Evolutionary conservation across 2,888 invertebrate genomes (phyloP).

Genomic region (Apodemia zela): DNA sequence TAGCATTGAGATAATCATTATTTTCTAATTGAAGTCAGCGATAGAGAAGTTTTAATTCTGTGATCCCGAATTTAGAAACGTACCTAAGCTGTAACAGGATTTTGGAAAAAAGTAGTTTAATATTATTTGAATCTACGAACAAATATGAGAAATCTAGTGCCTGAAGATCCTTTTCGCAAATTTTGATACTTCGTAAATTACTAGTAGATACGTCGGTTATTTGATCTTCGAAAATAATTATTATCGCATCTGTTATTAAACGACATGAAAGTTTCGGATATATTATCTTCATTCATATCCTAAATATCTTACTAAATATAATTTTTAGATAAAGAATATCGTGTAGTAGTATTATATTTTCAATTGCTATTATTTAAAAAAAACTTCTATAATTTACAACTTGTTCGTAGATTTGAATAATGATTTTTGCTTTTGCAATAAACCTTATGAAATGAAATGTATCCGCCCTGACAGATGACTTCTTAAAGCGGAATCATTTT

Average conservation of each 20-base stretch:
- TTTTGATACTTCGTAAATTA: too few relatives aligned
- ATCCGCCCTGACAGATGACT: conserved; percentile 37
- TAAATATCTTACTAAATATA: too few relatives aligned
- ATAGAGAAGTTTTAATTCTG: conserved; percentile 32
- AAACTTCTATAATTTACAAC: background rate
- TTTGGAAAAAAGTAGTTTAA: background rate
- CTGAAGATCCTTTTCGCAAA: too few relatives aligned
- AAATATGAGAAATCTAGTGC: background rate
- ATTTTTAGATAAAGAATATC: too few relatives aligned
- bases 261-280: too few relatives aligned
- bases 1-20: conserved; percentile 29
- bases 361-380: too few relatives aligned
- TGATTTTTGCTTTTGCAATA: conserved; percentile 24
- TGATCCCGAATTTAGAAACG: conserved; percentile 36
- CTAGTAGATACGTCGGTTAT: too few relatives aligned
- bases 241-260: too few relatives aligned
- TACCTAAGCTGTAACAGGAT: conserved; percentile 23
- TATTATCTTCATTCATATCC: too few relatives aligned
- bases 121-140: conserved; percentile 1
- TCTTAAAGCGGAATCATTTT: conserved; percentile 35
- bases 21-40: conserved; percentile 19
- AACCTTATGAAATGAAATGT: conserved; percentile 33
- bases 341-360: too few relatives aligned
- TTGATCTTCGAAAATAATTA: too few relatives aligned
- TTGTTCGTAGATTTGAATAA: background rate